Evolutionary conservation across 2,113 vertebrate species (phyloP), one percentile per base, ranked within the genome.

Genomic region (Vanacampus margaritifer): DNA sequence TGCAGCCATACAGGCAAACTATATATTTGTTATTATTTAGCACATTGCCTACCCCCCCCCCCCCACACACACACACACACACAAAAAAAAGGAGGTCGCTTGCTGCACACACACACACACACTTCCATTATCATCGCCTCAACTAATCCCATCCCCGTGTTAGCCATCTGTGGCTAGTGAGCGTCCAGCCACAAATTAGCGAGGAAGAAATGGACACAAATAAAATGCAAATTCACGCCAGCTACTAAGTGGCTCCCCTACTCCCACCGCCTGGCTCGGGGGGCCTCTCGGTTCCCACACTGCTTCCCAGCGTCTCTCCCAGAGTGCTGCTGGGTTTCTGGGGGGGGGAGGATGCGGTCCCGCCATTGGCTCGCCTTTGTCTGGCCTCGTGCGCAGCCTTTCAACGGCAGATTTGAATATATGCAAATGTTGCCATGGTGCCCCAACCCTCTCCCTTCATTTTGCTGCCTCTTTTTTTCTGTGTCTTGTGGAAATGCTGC

Each of bases 221-320:
- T 88, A 86, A 90, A 91, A 87, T 89, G 86, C 79, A 85, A 89
- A 91, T 89, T 84, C 78, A 64, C 74, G 17, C 37, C 24, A 54
- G 78, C 79, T 76, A 84, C 87, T 57, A 87, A 89, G 88, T 88
- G 86, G 69, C 75, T 51, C 80, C 81, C 86, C 35, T 26, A 46
- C 80, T 72, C 81, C 83, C 67, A 70, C 66, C 23, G 78, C 71
- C 68, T 70, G 57, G 68, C 76, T 79, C 65, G 35, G 81, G 75
- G 86, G 88, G 89, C 90, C 90, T 88, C 86, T 73, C 62, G 73
- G 90, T 91, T 92, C 89, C 88, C 90, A 92, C 89, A 90, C 76
- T 78, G 74, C 83, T 85, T 85, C 84, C 77, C 83, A 69, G 64
- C 73, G 76, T 89, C 73, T 78, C 78, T 79, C 81, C 73, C 73